Percentiles rank a stretch among this genome's conserved stretches.
These are phyloP conservation scores for Chloebia gouldiae DNA, from an alignment of 2,113 vertebrate species.

Conservation along the genomic window DNA sequence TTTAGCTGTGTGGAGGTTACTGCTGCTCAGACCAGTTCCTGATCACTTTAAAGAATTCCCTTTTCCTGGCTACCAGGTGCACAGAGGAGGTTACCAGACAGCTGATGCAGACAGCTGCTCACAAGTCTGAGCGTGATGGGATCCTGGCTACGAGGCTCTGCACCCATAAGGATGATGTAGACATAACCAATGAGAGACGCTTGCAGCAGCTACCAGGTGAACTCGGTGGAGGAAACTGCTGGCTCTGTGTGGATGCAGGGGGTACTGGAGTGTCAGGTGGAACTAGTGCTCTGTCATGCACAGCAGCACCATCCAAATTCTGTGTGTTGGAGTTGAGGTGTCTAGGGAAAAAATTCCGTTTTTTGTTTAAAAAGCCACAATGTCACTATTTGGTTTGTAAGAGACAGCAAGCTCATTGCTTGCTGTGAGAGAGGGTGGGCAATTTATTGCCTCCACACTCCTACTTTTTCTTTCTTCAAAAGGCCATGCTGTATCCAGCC, in stretches of 20 bases:
- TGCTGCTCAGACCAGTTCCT: not conserved
- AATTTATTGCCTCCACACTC: not conserved
- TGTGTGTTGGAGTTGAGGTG: not conserved
- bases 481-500: not conserved
- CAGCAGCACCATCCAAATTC: not conserved
- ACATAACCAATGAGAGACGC: conserved; percentile 85
- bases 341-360: not conserved
- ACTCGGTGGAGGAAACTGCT: not conserved
- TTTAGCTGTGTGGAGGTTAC: not conserved
- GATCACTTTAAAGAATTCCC: not conserved
- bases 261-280: not conserved
- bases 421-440: not conserved
- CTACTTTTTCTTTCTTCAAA: not conserved
- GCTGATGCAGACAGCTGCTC: conserved; percentile 78
- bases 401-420: not conserved
- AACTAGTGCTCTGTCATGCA: not conserved
- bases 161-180: conserved; percentile 96
- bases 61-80: conserved; percentile 74
- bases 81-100: conserved; percentile 84
- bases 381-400: not conserved
- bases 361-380: not conserved
- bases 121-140: conserved; percentile 86
- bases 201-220: conserved; percentile 88
- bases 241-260: not conserved
- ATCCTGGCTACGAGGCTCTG: conserved; percentile 94